These are phyloP conservation scores for Dolichoris vasculosae DNA, from an alignment of 1,140 invertebrate species.

Conservation along the genomic window DNA sequence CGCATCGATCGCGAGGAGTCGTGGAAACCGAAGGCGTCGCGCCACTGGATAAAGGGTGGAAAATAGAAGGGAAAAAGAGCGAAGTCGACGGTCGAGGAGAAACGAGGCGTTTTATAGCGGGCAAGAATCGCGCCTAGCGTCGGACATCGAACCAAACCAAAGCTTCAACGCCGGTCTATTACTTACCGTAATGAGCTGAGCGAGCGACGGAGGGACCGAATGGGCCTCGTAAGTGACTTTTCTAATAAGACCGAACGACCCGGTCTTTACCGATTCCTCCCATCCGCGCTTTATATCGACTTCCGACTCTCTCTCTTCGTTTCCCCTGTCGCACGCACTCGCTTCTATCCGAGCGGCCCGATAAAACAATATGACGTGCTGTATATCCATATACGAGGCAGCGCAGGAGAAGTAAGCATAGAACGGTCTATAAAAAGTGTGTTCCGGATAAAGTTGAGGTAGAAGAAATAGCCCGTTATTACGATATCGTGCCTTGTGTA, in stretches of 20 bases:
- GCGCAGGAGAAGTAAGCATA: not conserved
- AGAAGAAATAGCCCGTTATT: constrained; percentile 13
- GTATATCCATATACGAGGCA: no score
- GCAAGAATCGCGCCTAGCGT: not conserved
- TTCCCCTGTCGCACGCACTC: not conserved
- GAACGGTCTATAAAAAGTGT: constrained; percentile 1
- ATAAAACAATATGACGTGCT: constrained; percentile 31
- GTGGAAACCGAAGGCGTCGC: not conserved
- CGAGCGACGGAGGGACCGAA: not conserved
- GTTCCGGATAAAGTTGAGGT: constrained; percentile 19
- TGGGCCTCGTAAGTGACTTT: constrained; percentile 28
- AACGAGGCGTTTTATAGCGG: constrained; percentile 23
- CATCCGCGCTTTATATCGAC: not conserved
- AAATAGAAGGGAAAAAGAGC: no score
- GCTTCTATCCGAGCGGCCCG: not conserved
- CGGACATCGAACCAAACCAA: not conserved
- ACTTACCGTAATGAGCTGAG: constrained; percentile 37
- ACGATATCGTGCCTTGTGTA: constrained; percentile 2
- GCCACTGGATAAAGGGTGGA: not conserved
- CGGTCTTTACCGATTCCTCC: not conserved
- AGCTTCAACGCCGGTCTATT: not conserved
- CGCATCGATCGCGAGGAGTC: constrained; percentile 19
- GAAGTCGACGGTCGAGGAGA: not conserved
- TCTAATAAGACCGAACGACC: constrained; percentile 28
- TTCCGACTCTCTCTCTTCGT: not conserved